A percentile compares a stretch with the other conserved stretches of the same genome.
Conservation (phyloP, 1,140 invertebrate species). For the Hypothenemus hampei region DNA sequence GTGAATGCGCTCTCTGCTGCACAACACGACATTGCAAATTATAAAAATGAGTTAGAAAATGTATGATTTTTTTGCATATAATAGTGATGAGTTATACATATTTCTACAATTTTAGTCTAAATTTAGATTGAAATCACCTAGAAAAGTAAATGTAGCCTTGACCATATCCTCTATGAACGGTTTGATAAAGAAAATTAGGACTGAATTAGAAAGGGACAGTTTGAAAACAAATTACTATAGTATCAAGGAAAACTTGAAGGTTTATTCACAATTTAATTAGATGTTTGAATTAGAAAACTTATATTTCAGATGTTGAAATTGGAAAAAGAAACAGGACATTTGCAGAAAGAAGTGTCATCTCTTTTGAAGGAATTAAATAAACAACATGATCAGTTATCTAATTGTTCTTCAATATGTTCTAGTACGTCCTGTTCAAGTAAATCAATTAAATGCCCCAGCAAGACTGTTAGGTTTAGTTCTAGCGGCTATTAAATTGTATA, state of each 20-base stretch:
- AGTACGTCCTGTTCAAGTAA: no score
- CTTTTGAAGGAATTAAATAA: no score
- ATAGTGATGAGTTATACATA: no score
- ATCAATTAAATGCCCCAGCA: no score
- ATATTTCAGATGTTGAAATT: conserved; percentile 12
- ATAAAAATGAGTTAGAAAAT: conserved; percentile 27
- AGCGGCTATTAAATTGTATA: no score
- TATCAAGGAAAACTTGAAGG: conserved; percentile 20
- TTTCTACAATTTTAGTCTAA: conserved; percentile 19
- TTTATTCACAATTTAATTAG: conserved; percentile 6
- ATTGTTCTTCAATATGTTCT: no score
- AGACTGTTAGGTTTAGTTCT: no score
- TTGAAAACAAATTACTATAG: conserved; percentile 5
- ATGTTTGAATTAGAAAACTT: neutral
- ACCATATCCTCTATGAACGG: conserved; percentile 35
- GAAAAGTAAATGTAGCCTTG: conserved; percentile 31
- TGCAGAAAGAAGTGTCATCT: conserved; percentile 20
- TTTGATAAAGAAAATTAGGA: conserved; percentile 37
- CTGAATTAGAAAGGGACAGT: conserved; percentile 26
- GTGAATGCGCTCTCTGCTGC: conserved; percentile 12
- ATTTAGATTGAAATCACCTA: conserved; percentile 24
- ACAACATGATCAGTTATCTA: no score
- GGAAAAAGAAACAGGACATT: conserved; percentile 17
- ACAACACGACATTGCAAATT: conserved; percentile 14
- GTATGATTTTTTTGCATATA: conserved; percentile 12